A percentile compares a stretch with the other conserved stretches of the same genome.
These are phyloP conservation scores for Andinoacara biseriatus DNA, from an alignment of 2,113 vertebrate species.

Conservation along the genomic window DNA sequence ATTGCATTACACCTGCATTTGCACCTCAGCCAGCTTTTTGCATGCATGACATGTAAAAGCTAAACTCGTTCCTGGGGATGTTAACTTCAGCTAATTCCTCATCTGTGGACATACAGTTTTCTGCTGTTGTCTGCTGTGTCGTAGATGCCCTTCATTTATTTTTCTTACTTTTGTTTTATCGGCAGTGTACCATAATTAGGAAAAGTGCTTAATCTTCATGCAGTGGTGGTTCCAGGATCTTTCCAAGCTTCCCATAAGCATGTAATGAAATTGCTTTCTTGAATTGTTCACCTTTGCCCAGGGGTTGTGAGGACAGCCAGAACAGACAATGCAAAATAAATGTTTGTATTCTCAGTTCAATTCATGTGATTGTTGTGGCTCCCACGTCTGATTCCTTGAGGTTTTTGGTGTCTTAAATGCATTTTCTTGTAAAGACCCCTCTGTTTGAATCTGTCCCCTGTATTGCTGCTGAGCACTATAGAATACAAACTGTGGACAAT, in stretches of 20 bases:
- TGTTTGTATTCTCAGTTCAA: slow-evolving; percentile 21
- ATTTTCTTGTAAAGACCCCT: slow-evolving; percentile 42
- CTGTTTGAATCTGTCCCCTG: slow-evolving; percentile 27
- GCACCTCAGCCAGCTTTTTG: slow-evolving; percentile 28
- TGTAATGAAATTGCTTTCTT: slow-evolving; percentile 56
- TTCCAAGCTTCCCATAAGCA: slow-evolving; percentile 43
- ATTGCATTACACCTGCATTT: slow-evolving; percentile 58
- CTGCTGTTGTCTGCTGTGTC: slow-evolving; percentile 33
- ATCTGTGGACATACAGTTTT: slow-evolving; percentile 18
- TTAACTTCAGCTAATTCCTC: slow-evolving; percentile 7
- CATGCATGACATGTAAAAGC: slow-evolving; percentile 14
- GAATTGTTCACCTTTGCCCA: slow-evolving; percentile 58
- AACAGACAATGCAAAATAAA: slow-evolving; percentile 24
- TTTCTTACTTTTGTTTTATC: slow-evolving; percentile 1
- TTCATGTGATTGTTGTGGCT: slow-evolving; percentile 29
- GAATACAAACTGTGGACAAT: slow-evolving; percentile 67
- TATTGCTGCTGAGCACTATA: slow-evolving; percentile 14
- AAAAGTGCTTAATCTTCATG: slow-evolving; percentile 49
- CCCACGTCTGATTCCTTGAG: slow-evolving; percentile 18
- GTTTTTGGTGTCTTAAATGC: slow-evolving; percentile 48
- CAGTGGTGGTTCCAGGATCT: slow-evolving; percentile 45
- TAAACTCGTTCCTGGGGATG: not conserved
- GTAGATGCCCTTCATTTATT: slow-evolving; percentile 27
- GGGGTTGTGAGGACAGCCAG: slow-evolving; percentile 46
- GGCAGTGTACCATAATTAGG: slow-evolving; percentile 46